Base-by-base conservation (phyloP, 1,140 invertebrate genomes). In the Bilobella aurantiaca region DNA sequence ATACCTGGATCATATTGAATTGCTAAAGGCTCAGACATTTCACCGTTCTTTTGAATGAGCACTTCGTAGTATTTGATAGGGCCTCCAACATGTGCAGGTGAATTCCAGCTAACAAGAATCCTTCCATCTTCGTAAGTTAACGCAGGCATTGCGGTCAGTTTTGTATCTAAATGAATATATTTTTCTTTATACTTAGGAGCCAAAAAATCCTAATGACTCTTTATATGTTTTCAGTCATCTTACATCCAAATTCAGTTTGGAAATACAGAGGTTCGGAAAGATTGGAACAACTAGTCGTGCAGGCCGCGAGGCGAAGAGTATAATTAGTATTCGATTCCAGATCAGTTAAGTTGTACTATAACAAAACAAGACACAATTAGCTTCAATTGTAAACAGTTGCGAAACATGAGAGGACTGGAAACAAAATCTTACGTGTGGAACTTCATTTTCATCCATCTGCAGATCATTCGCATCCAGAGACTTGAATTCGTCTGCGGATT, bases 271-370 rank as follows among this genome's bases (percentile, higher is more conserved):
- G 69, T 58, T 74, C 65, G 18, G 82, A 82, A 47, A 74, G 65
- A 0, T 75, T 70, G 14, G 86, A 87, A 56, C 64, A 67, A 71
- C 85, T 86, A 46, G 85, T 83, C 18, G 86, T 87, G 74, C 89
- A 91, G 3, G 89, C 87, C 30, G 79, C 73, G 1, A 90, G 81
- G 25, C 77, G 77, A 5, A 90, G 78, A 1, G 80, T 81, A 74
- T 91, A 91, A 62, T 83, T 82, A 2, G 79, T 82, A 69, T 84
- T 74, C 73, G 79, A 78, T 30, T 75, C 63, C 12, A 82, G 70
- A 18, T 71, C 23, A 3, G 29, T 14, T 25, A 62, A 42, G 25
- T 59, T 29, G 25, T 30, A 25, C 59, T 62, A 34, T 3, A 37
- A 62, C 12, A 25, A 62, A 3, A 25, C 37, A 46, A n/a, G n/a